phyloP scores from a whole-genome alignment of 2,888 invertebrate species.

The Trichogramma dendrolimi region DNA sequence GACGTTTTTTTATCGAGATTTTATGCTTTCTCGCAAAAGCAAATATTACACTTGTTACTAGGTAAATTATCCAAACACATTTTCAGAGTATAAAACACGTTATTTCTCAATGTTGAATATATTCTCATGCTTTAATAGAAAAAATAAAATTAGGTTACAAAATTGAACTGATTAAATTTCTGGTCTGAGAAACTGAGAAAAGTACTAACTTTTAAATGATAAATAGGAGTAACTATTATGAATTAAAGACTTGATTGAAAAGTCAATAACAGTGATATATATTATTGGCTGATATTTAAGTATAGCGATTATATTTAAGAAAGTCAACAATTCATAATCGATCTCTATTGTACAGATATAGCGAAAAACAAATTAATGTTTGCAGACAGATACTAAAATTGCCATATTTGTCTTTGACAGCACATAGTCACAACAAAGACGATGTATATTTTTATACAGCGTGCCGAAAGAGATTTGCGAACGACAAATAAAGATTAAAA shows the following conservation, averaged over 20 bases:
- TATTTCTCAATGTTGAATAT: no score
- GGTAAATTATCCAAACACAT: no score
- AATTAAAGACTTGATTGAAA: slow-evolving; percentile 14
- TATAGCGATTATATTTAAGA: slow-evolving; percentile 9
- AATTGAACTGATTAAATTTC: no score
- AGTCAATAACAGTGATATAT: slow-evolving; percentile 10
- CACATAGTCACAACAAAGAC: slow-evolving; percentile 7
- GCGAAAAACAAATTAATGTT: slow-evolving; percentile 6
- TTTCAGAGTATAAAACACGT: no score
- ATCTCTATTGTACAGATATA: slow-evolving; percentile 10
- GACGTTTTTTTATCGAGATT: no score
- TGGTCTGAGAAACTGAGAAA: no score
- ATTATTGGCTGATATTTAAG: slow-evolving; percentile 5
- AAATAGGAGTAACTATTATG: neutral
- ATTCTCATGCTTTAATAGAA: no score
- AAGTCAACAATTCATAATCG: slow-evolving; percentile 15
- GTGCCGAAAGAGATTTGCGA: slow-evolving; percentile 3
- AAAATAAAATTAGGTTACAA: no score
- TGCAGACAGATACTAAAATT: slow-evolving; percentile 9
- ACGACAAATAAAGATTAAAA: neutral
- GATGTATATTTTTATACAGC: slow-evolving; percentile 29
- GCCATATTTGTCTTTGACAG: slow-evolving; percentile 22
- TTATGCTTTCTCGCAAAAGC: no score
- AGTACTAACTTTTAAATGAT: no score
- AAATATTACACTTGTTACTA: no score